Evolutionary conservation across 2,888 invertebrate genomes (phyloP), one percentile per base, ranked within the genome.

Genomic region (Phyllotreta striolata): DNA sequence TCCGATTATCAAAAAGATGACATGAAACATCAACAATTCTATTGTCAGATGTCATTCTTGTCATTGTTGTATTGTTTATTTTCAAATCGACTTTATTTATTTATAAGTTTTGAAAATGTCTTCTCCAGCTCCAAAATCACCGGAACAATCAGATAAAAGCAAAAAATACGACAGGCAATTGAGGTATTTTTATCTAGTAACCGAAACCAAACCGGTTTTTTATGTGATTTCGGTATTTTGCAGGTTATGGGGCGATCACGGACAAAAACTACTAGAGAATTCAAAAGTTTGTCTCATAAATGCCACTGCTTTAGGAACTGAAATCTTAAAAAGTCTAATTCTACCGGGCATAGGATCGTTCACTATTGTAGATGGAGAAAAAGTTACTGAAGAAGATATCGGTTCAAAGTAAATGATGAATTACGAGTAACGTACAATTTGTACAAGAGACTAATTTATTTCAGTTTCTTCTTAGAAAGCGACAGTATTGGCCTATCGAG

Each of bases 241-340:
- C 73, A 93, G 95, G 78, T 85, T 99, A 74, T 99, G 99, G 99
- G 98, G 98, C 67, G 98, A 99, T 79, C 96, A 98, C 83, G 99
- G 99, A 0, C 99, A 99, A 83, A 83, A 86, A 68, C 86, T 92
- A 3, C 84, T 99, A 62, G 98, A 98, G 85, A 86, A 87, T 67
- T 91, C 96, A 10, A 92, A 93, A 79, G 89, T 98, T 72, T 98
- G 98, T 80, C 81, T 99, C 24, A 91, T 99, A 69, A 96, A 97
- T 82, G 97, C 96, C 0, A 94, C 92, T 44, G 94, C 93, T 5
- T 85, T 95, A 51, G 98, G 98, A 9, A 96, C 98, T 24, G 99
- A 99, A 85, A 89, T 94, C 62, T 83, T 99, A 35, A 99, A 99
- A 81, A 95, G 95, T 34, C 86, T 99, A 37, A 92, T 99, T 8